phyloP scores from a whole-genome alignment of 2,113 vertebrate species.

The Saguinus imperator region DNA sequence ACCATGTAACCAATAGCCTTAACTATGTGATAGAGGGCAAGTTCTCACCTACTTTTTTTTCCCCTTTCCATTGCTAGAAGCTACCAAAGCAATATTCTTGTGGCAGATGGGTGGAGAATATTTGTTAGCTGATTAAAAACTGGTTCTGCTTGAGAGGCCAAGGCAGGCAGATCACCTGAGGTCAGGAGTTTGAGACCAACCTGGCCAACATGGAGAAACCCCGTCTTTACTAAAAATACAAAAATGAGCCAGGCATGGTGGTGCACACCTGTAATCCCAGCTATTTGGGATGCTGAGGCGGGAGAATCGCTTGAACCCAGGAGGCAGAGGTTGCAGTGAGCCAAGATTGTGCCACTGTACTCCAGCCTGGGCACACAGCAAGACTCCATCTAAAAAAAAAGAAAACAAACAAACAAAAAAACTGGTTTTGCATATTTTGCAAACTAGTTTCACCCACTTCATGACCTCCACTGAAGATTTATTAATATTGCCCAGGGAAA shows the following conservation, averaged over 20 bases:
- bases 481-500: neutral
- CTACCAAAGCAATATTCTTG: neutral
- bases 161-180: no score
- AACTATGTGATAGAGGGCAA: neutral
- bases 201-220: no score
- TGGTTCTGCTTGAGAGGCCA: neutral
- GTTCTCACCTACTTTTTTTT: neutral
- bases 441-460: neutral
- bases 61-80: neutral
- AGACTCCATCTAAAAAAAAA: no score
- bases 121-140: neutral
- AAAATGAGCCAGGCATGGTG: no score
- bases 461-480: conserved; percentile 18
- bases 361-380: no score
- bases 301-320: no score
- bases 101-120: neutral
- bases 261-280: no score
- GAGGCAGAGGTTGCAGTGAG: no score
- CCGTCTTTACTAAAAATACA: no score
- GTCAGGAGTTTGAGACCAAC: no score
- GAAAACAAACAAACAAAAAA: neutral
- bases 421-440: neutral
- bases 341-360: no score
- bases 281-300: no score
- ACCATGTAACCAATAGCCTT: neutral